These are phyloP conservation scores for Eriocheir sinensis DNA, from an alignment of 1,140 invertebrate species.

Conservation along the genomic window DNA sequence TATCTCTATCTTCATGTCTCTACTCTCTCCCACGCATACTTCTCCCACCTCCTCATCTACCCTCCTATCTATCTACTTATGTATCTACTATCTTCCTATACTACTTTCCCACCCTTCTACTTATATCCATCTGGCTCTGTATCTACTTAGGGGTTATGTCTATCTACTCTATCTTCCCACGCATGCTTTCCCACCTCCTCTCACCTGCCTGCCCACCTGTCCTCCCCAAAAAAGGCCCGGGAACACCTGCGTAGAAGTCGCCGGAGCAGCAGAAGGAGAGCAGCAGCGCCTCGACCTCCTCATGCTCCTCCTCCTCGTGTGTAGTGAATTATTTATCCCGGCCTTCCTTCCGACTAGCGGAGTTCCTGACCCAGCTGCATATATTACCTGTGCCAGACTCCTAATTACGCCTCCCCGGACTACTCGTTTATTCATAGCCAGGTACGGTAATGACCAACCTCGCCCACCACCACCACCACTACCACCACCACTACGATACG, in stretches of 20 bases:
- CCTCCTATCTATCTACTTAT: background rate
- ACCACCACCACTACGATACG: background rate
- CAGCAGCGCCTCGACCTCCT: background rate
- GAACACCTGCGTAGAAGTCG: background rate
- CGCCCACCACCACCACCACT: background rate
- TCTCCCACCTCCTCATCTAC: background rate
- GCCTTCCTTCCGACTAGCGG: constrained; percentile 33
- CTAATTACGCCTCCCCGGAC: constrained; percentile 16
- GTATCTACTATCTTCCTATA: background rate
- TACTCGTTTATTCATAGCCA: constrained; percentile 47
- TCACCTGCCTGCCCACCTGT: background rate
- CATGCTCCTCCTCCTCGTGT: constrained; percentile 12
- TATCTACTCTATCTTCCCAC: background rate
- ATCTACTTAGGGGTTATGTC: too few relatives aligned
- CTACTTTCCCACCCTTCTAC: background rate
- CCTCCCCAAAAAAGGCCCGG: background rate
- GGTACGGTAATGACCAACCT: constrained; percentile 26
- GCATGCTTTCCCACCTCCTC: background rate
- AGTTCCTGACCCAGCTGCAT: constrained; percentile 55
- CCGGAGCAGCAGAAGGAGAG: background rate
- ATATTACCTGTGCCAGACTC: constrained; percentile 44
- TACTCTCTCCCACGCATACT: too few relatives aligned
- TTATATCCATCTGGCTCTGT: too few relatives aligned
- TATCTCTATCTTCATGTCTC: too few relatives aligned
- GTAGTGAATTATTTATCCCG: constrained; percentile 44